Base-by-base conservation (phyloP, 1,140 invertebrate species). In the Dryas iulia region DNA sequence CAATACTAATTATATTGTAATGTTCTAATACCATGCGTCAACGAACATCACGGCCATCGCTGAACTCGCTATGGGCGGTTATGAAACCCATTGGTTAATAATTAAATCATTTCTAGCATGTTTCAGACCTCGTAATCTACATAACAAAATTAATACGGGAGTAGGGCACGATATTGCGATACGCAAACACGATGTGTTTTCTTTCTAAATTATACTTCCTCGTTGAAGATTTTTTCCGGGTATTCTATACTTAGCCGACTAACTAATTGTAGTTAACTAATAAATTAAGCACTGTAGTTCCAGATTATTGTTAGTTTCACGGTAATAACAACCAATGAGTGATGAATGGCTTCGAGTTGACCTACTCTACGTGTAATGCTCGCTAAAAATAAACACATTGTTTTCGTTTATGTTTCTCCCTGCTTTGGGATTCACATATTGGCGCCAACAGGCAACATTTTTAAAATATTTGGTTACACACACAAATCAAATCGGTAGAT, bases 71-170 rank as follows among this genome's bases (percentile, higher is more conserved):
- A 59, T 56, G 26, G 18, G 8, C 53, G 30, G 57, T 65, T 69
- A 31, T 64, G 67, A 70, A 70, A 70, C 26, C 35, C 35, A 73
- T 66, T 66, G 67, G 59, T 65, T 57, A 73, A 73, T 64, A 57
- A 72, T 74, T 72, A 72, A 69, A 58, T 62, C 56, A 59, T 59
- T 54, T 69, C 59, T 47, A 24, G 14, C 18, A 5, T 71, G 63
- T 69, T 60, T 66, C 31, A 63, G 68, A 61, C 61, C 65, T 69
- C 66, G 59, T 74, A 71, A 71, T 74, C 66, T 65, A 74, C 73
- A 74, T 74, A 68, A 69, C 35, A 57, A 75, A 72, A 69, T 71
- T 26, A 59, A 72, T 72, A 75, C 52, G 63, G 63, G 70, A 75
- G 73, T 72, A 75, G 73, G 66, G 61, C 70, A 66, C 67, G 59